Evolutionary conservation across 2,797 vertebrate genomes (phyloP), one percentile per base, ranked within the genome.

Genomic region (Molossus molossus): DNA sequence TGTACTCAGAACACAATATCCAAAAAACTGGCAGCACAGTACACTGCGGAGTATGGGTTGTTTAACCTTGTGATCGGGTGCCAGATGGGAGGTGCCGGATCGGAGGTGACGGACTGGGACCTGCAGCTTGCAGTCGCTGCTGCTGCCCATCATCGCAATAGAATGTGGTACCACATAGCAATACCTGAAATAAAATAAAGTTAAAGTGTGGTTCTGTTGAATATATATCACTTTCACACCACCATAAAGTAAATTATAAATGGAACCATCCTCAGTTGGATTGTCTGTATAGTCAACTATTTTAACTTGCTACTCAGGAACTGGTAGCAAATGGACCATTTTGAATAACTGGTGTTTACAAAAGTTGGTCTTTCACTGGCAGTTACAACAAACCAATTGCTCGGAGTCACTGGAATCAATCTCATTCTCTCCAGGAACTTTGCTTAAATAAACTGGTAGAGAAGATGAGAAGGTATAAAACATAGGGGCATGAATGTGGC

Each of bases 381-480:
- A 82, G n/a, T 93, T 91, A 84, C 67, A 80, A 53, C 73, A 89
- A 92, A 91, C 75, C 62, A 55, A 48, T 27, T 72, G 69, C 48
- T 94, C 57, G 25, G 80, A 88, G 64, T n/a, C 65, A 6, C 48
- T 87, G 77, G 89, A 64, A 87, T 94, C 84, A 50, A 37, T 90
- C 87, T 48, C n/a, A 5, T 86, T 92, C 62, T 92, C 73, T 37
- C 87, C 55, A 67, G 55, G 69, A 92, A 93, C 73, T 73, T 70
- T 89, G 62, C 69, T 93, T 91, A 90, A 94, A 85, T 89, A 92
- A 95, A 92, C 85, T 87, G 64, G 17, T 23, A 53, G 18, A 18
- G 48, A 83, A 73, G 88, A 90, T 14, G 69, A 92, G 83, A 69
- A 88, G 70, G 90, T 69, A 67, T 1, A 69, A 87, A 85, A 45